These are phyloP conservation scores for Ictalurus furcatus DNA, from an alignment of 2,113 vertebrate species.

Conservation along the genomic window DNA sequence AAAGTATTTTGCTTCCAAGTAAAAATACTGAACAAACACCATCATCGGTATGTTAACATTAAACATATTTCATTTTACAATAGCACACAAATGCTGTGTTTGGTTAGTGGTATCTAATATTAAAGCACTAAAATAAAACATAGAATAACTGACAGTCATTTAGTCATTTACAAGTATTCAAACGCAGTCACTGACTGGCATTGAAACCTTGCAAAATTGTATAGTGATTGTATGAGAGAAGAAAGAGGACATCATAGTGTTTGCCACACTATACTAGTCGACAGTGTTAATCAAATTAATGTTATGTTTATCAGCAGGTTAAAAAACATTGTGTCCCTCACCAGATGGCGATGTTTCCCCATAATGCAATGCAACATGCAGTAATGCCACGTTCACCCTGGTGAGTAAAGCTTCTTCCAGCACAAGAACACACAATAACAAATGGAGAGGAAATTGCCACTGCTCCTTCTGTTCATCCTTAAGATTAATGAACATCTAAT, in stretches of 20 bases:
- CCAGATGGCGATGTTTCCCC: background rate
- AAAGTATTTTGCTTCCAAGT: background rate
- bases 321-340: background rate
- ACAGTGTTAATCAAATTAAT: background rate
- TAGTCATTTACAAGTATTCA: background rate
- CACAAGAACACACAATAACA: background rate
- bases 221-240: background rate
- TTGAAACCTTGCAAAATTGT: background rate
- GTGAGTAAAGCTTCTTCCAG: background rate
- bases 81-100: background rate
- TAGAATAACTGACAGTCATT: background rate
- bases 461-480: background rate
- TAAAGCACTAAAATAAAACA: background rate
- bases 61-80: background rate
- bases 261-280: background rate
- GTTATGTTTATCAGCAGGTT: background rate
- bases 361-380: background rate
- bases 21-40: background rate
- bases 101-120: background rate
- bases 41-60: slow-evolving; percentile 1
- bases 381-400: background rate
- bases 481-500: background rate
- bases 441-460: background rate
- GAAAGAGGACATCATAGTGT: background rate
- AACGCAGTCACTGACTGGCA: background rate